Percentiles rank a stretch among this genome's conserved stretches.
phyloP scores from a whole-genome alignment of 2,113 vertebrate species.

The Nothoprocta pentlandii region DNA sequence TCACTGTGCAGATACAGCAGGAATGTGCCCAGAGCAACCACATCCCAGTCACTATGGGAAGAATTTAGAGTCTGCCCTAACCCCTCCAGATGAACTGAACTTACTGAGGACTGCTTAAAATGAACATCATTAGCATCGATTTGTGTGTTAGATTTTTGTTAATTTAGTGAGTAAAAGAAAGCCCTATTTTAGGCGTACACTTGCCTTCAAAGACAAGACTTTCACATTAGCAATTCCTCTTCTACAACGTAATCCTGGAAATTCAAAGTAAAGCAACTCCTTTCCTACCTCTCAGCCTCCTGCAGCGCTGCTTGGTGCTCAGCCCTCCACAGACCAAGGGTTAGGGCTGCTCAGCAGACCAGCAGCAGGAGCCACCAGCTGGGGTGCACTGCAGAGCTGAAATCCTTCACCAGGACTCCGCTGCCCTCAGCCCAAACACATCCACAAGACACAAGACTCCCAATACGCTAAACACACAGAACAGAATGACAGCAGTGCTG shows the following conservation, averaged over 20 bases:
- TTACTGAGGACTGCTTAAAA: not conserved
- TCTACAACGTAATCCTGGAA: not conserved
- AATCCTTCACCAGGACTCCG: not conserved
- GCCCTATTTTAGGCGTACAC: not conserved
- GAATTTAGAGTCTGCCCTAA: not conserved
- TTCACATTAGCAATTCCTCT: not conserved
- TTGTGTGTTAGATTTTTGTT: not conserved
- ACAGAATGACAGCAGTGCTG: not conserved
- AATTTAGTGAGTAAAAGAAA: not conserved
- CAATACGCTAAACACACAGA: not conserved
- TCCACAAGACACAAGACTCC: not conserved
- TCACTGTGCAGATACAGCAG: not conserved
- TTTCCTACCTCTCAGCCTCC: not conserved
- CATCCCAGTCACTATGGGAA: not conserved
- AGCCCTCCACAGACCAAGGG: not conserved
- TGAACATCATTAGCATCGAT: not conserved
- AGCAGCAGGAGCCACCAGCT: not conserved
- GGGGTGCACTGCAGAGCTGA: not conserved
- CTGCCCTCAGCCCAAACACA: not conserved
- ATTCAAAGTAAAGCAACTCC: not conserved
- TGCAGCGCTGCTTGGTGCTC: not conserved
- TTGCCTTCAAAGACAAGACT: not conserved
- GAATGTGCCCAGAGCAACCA: fast-evolving
- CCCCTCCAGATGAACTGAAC: not conserved
- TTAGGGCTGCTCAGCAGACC: not conserved